Evolutionary conservation across 2,797 vertebrate genomes (phyloP).

Genomic region (Menidia menidia): DNA sequence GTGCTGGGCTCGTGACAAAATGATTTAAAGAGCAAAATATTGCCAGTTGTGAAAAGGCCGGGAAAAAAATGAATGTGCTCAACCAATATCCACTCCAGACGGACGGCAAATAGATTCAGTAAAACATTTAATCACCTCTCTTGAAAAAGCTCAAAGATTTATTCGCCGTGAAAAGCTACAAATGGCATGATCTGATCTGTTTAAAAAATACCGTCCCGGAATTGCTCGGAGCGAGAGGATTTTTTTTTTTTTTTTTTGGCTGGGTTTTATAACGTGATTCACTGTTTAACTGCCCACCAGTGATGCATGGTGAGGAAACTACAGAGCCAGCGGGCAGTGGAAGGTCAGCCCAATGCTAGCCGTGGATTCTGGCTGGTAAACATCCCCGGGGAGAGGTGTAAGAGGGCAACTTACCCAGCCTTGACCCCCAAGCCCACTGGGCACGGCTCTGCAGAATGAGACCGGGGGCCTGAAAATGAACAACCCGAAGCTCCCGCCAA

Average conservation of each 20-base stretch:
- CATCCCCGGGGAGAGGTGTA: conserved; percentile 42
- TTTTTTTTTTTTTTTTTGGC: conserved; percentile 34
- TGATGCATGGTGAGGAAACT: conserved; percentile 40
- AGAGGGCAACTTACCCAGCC: conserved; percentile 50
- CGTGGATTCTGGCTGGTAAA: conserved; percentile 48
- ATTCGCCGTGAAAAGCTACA: conserved; percentile 57
- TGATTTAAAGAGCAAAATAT: conserved; percentile 43
- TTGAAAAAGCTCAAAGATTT: conserved; percentile 73
- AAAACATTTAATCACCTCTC: conserved; percentile 72
- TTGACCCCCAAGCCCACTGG: conserved; percentile 56
- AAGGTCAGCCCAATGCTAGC: conserved; percentile 73
- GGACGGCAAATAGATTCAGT: conserved; percentile 51
- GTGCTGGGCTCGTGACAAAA: conserved; percentile 47
- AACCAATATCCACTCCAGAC: conserved; percentile 39
- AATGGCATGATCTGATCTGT: conserved; percentile 65
- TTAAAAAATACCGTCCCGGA: conserved; percentile 66
- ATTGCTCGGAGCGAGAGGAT: conserved; percentile 52
- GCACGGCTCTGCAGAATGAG: conserved; percentile 36
- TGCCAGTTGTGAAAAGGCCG: conserved; percentile 52
- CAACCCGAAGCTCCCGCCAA: conserved; percentile 40
- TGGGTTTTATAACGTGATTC: conserved; percentile 62
- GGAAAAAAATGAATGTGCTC: conserved; percentile 30
- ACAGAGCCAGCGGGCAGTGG: conserved; percentile 41
- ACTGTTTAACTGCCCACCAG: conserved; percentile 64
- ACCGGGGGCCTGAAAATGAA: conserved; percentile 21